These are phyloP conservation scores for Baronia brevicornis DNA, from an alignment of 2,888 invertebrate species.

Conservation along the genomic window DNA sequence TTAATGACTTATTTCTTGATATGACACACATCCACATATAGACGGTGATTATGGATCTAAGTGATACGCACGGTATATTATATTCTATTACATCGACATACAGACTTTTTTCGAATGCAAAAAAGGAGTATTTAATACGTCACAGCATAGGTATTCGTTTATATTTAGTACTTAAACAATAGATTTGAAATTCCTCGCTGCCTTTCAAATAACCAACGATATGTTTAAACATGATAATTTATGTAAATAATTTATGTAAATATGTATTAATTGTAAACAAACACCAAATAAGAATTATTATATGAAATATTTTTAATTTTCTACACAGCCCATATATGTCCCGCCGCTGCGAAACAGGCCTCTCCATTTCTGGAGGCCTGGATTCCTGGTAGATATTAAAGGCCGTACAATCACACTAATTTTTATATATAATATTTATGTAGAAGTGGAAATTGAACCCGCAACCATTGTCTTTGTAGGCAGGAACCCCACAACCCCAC, in stretches of 20 bases:
- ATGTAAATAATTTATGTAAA: too few relatives aligned
- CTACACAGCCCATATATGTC: too few relatives aligned
- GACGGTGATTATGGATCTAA: slow-evolving; percentile 6
- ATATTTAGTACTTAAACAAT: slow-evolving; percentile 8
- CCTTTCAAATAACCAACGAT: slow-evolving; percentile 3
- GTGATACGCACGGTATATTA: neutral
- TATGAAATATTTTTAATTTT: too few relatives aligned
- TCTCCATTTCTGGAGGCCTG: too few relatives aligned
- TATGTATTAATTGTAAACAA: neutral
- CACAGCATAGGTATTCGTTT: slow-evolving; percentile 1
- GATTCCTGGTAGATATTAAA: too few relatives aligned
- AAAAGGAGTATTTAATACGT: slow-evolving; percentile 4
- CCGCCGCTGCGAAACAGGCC: too few relatives aligned
- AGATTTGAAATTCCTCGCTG: slow-evolving; percentile 8
- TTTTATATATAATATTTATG: too few relatives aligned
- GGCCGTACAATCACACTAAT: too few relatives aligned
- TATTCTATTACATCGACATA: neutral
- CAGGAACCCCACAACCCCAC: too few relatives aligned
- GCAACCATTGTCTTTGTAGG: too few relatives aligned
- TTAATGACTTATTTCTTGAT: slow-evolving; percentile 14
- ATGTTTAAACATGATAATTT: slow-evolving; percentile 5
- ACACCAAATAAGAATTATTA: too few relatives aligned
- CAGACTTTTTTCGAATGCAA: neutral
- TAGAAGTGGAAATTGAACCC: too few relatives aligned
- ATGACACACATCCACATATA: slow-evolving; percentile 7